Base-by-base conservation (phyloP, 2,113 vertebrate genomes). In the Cephalopterus ornatus region DNA sequence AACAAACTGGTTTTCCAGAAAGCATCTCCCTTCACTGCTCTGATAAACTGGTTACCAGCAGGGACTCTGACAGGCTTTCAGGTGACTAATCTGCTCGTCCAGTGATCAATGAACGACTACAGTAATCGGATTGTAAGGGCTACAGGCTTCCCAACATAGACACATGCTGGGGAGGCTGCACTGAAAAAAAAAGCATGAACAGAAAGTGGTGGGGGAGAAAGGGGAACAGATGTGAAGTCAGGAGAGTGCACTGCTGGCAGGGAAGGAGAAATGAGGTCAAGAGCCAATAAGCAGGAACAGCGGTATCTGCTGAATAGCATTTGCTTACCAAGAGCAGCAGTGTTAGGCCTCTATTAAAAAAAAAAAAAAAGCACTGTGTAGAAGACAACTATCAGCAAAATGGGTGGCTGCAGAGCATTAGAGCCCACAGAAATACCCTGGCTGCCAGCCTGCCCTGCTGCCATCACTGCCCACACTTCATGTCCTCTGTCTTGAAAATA, bases 111-210 rank as follows among this genome's bases (percentile, higher is more conserved):
- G 95, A 92, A 80, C 78, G 93, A 30, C 85, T 95, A 50, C 88
- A 93, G 83, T 97, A 97, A 98, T 95, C 71, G 70, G 97, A 95
- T 98, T 98, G 92, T 63, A 83, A 89, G n/a, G 77, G 46, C 95
- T 89, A 35, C 74, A 92, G 90, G 63, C 95, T 95, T 93, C 89
- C 84, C 87, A 93, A 88, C 95, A 95, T 47, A 96, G 83, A 87
- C 78, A 82, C 74, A 33, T 14, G 62, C 88, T 83, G 78, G 33
- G 75, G 50, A 94, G 62, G 46, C 65, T 77, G 63, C 56, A 41
- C 75, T 76, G 61, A 26, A 14, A 47, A 68, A 39, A 33, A 66
- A 41, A 23, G 4, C 30, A 47, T 61, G 18, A 86, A 75, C 65
- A 88, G 56, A 95, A 73, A 93, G 65, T 32, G 20, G 68, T 23